phyloP scores from a whole-genome alignment of 2,113 vertebrate genomes.

The Silurus meridionalis region DNA sequence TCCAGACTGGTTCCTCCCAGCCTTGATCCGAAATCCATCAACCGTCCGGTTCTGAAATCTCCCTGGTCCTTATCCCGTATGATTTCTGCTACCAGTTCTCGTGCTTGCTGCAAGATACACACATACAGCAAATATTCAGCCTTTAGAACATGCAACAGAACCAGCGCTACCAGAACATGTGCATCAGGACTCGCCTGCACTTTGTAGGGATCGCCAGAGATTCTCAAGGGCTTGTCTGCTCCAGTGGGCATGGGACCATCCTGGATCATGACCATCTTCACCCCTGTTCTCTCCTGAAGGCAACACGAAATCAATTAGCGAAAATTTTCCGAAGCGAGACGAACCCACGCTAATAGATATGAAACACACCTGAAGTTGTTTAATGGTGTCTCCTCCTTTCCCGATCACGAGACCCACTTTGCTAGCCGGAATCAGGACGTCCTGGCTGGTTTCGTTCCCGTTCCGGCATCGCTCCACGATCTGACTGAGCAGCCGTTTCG shows the following conservation, averaged over 20 bases:
- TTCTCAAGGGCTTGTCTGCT: slow-evolving; percentile 96
- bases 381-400: slow-evolving; percentile 98
- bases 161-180: not conserved
- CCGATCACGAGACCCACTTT: slow-evolving; percentile 99
- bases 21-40: slow-evolving; percentile 85
- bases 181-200: slow-evolving; percentile 80
- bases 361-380: slow-evolving; percentile 87
- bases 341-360: not conserved
- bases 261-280: slow-evolving; percentile 99
- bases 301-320: not conserved
- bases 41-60: slow-evolving; percentile 84
- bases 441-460: slow-evolving; percentile 89
- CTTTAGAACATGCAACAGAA: not conserved
- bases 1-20: slow-evolving; percentile 91
- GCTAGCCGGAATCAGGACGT: slow-evolving; percentile 94
- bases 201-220: slow-evolving; percentile 97
- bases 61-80: slow-evolving; percentile 96
- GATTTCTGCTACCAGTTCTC: slow-evolving; percentile 95
- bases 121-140: not conserved
- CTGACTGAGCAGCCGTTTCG: slow-evolving; percentile 91
- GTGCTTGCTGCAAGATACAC: slow-evolving; percentile 82
- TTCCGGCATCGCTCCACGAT: slow-evolving; percentile 98
- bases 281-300: slow-evolving; percentile 91
- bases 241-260: slow-evolving; percentile 94
- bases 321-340: no score